Evolutionary conservation across 2,113 vertebrate genomes (phyloP).

Genomic region (Takifugu flavidus): DNA sequence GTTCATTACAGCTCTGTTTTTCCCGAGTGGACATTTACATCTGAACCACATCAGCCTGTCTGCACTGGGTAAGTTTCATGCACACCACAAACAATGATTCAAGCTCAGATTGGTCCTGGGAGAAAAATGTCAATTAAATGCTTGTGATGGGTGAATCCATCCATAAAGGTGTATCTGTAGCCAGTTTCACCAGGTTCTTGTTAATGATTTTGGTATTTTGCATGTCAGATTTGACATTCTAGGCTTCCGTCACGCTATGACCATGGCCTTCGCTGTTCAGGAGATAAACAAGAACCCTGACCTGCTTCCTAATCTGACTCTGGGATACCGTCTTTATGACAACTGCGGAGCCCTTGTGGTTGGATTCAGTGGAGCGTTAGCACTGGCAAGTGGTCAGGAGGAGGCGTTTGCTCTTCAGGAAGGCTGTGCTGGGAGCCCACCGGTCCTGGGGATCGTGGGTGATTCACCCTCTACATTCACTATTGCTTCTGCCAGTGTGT

Average conservation of each 20-base stretch:
- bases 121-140: no score
- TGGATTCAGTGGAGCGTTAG: slow-evolving; percentile 47
- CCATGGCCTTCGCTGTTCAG: slow-evolving; percentile 50
- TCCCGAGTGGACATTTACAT: slow-evolving; percentile 15
- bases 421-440: slow-evolving; percentile 39
- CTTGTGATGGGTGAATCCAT: no score
- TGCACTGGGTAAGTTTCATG: no score
- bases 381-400: slow-evolving; percentile 38
- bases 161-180: no score
- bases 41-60: slow-evolving; percentile 2
- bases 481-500: slow-evolving; percentile 46
- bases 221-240: slow-evolving; percentile 41
- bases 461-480: slow-evolving; percentile 57
- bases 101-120: no score
- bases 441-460: slow-evolving; percentile 52
- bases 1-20: slow-evolving; percentile 21
- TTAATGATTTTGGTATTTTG: no score
- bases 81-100: no score
- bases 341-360: slow-evolving; percentile 42
- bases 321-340: slow-evolving; percentile 53
- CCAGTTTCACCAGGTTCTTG: no score
- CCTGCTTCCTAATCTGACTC: slow-evolving; percentile 43
- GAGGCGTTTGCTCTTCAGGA: slow-evolving; percentile 30
- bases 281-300: slow-evolving; percentile 41
- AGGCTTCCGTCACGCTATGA: slow-evolving; percentile 45